Evolutionary conservation across 2,113 vertebrate genomes (phyloP), one percentile per base, ranked within the genome.

Genomic region (Sinocyclocheilus rhinocerous): DNA sequence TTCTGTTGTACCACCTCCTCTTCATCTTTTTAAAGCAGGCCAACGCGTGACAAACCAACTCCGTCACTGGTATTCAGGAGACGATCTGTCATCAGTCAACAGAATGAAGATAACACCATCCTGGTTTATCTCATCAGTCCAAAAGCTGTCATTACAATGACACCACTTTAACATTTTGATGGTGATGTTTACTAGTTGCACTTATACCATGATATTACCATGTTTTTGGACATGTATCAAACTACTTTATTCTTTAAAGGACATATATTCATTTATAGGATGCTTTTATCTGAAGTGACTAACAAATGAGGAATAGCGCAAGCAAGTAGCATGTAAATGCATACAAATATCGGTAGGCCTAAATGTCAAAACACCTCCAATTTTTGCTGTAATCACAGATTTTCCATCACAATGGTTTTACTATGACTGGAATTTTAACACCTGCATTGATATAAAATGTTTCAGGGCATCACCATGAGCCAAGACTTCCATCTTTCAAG

Each of bases 1-100:
- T 85, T 85, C 84, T 85, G 76, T 85, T 22, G 48, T 55, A 61
- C 55, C 73, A 77, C 67, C 48, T 36, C 81, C 42, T 65, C 39
- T 50, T 9, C n/a, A 7, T 61, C 16, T 67, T 77, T 59, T 39
- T 79, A 80, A 80, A 63, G 57, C 55, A 80, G 33, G 33, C 77
- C 57, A 80, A 36, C 3, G 36, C 7, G 24, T 80, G 52, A 79
- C 55, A 79, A 61, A 79, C 77, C 33, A 39, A 24, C 20, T 10
- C 50, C 13, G 52, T 65, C 78, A 81, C 57, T 81, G 78, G 78
- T 57, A 81, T 24, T n/a, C 55, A 8, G 20, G 5, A 36, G 33
- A 67, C 59, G n/a, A 81, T 24, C 79, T 81, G 79, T 65, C 59
- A 16, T 61, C 63, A 48, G 55, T 39, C 29, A 39, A 39, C 55